A percentile compares a stretch with the other conserved stretches of the same genome.
Evolutionary conservation across 1,140 invertebrate species (phyloP).

Genomic region (Bombyx mori): ASM3026992v2 NC_085109.1:14137501-14138000

Average conservation of each 20-base stretch:
- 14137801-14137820: constrained; percentile 48
- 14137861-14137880: constrained; percentile 64
- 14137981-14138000: constrained; percentile 39
- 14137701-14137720: constrained; percentile 60
- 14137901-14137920: constrained; percentile 58
- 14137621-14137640: constrained; percentile 59
- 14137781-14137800: constrained; percentile 60
- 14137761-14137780: constrained; percentile 66
- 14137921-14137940: constrained; percentile 67
- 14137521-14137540: constrained; percentile 58
- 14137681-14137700: constrained; percentile 71
- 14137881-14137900: constrained; percentile 61
- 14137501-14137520: constrained; percentile 53
- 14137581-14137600: constrained; percentile 50
- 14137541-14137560: constrained; percentile 66
- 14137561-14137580: constrained; percentile 61
- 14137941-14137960: constrained; percentile 61
- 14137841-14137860: constrained; percentile 55
- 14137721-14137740: constrained; percentile 66
- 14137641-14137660: constrained; percentile 68
- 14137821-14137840: constrained; percentile 50
- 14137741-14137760: constrained; percentile 53
- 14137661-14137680: constrained; percentile 59
- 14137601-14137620: constrained; percentile 39
- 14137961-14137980: constrained; percentile 40